Base-by-base conservation (phyloP, 2,113 vertebrate species). In the Gorsachius goisagi region DNA sequence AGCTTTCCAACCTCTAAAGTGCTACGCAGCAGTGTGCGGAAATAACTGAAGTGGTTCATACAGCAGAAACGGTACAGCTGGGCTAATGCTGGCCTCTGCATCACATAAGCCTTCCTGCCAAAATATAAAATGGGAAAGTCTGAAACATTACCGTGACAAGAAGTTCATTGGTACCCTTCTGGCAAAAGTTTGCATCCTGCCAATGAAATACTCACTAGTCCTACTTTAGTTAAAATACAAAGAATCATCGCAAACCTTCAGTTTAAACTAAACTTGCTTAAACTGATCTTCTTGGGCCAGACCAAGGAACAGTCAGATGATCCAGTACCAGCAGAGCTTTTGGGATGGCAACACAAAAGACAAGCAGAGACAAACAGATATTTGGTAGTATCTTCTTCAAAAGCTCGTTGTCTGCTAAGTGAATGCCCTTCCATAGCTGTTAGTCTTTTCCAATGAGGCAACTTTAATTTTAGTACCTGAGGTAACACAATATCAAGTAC, bases 11-110 rank as follows among this genome's bases (percentile, higher is more conserved):
- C 60, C 4, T 60, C 56, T 72, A 7, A 79, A 81, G 17, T 39
- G 12, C 17, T 62, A 41, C 37, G 10, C 13, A 59, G 19, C 30
- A 15, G 15, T 1, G 0, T 37, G n/a, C 1, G 2, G 60, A 72
- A 93, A 64, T n/a, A 55, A 68, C 24, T 49, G 62, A 80, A 84
- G 32, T 21, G 60, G 58, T 63, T 72, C 44, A 24, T 64, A 23
- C 2, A 63, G 13, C 47, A 91, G 41, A 47, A 77, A 47, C 5
- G 16, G 6, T 28, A 17, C 17, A 66, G 32, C 32, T 30, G n/a
- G 15, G 7, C 16, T 86, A 49, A 60, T 35, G 49, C 52, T 85
- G 67, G 33, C 33, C 28, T 90, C 53, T 80, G 55, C 33, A 9
- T 64, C 27, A 30, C 1, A 0, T 5, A 75, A 49, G 6, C 21